Conservation (phyloP, 2,888 invertebrate species). For the Nemoura dubitans region DNA sequence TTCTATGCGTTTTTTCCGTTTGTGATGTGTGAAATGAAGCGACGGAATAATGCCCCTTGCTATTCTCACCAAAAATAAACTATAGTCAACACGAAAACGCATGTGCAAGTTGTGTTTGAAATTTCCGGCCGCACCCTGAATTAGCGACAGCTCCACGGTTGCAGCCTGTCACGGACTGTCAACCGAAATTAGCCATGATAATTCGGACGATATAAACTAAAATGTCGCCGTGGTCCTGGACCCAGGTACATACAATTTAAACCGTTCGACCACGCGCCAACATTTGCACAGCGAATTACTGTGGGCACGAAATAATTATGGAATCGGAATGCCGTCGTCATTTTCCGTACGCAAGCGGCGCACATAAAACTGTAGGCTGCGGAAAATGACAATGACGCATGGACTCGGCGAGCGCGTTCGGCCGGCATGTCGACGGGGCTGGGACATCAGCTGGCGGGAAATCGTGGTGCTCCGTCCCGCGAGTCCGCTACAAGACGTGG, state of each 20-base stretch:
- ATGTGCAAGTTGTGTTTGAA: not conserved
- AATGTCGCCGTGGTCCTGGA: too few relatives aligned
- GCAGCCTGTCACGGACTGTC: not conserved
- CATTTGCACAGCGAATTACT: not conserved
- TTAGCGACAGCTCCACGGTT: not conserved
- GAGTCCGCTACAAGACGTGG: not conserved
- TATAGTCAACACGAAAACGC: not conserved
- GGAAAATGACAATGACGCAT: conserved; percentile 12
- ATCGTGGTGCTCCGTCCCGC: not conserved
- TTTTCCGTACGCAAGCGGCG: not conserved
- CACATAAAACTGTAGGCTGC: not conserved
- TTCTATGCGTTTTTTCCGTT: not conserved
- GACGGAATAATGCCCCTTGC: not conserved
- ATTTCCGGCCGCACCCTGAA: not conserved
- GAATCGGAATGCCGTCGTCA: not conserved
- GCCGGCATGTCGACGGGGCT: not conserved
- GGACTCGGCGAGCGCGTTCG: not conserved
- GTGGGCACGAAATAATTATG: not conserved
- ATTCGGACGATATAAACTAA: not conserved
- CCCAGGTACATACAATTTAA: too few relatives aligned
- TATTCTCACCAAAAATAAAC: not conserved
- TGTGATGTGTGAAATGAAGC: not conserved
- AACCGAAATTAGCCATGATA: not conserved
- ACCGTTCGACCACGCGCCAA: not conserved
- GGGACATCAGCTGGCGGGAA: not conserved